Conservation (phyloP, 2,797 vertebrate species). For the Mormyrops attenuatus region DNA sequence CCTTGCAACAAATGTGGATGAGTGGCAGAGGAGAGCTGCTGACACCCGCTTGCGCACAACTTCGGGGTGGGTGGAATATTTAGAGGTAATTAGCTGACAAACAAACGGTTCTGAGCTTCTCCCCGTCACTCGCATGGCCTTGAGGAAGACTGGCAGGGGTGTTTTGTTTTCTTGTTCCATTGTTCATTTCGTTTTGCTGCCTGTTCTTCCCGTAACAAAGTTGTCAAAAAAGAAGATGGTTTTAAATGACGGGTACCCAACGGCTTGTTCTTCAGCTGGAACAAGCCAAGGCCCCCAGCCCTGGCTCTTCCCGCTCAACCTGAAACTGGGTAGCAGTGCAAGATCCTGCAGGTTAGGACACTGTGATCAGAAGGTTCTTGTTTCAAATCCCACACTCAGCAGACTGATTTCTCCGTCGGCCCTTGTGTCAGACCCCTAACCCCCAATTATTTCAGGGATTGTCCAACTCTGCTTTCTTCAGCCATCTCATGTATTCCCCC, state of each 20-base stretch:
- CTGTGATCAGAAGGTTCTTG: neutral
- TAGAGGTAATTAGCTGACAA: conserved; percentile 27
- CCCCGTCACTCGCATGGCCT: conserved; percentile 19
- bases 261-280: neutral
- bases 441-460: neutral
- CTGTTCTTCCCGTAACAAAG: neutral
- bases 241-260: neutral
- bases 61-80: conserved; percentile 27
- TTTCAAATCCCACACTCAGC: neutral
- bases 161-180: conserved; percentile 13
- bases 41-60: neutral
- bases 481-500: neutral
- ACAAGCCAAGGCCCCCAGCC: neutral
- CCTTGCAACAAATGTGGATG: conserved; percentile 17
- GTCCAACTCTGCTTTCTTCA: neutral
- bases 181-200: neutral
- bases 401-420: neutral
- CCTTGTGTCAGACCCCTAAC: neutral
- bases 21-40: neutral
- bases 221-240: conserved; percentile 13
- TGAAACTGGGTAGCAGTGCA: neutral
- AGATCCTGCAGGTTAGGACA: neutral
- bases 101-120: conserved; percentile 26
- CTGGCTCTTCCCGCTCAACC: neutral
- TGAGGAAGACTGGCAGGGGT: conserved; percentile 24